A percentile compares a stretch with the other conserved stretches of the same genome.
Conservation (phyloP, 2,113 vertebrate species). For the Ancistrus triradiatus region DNA sequence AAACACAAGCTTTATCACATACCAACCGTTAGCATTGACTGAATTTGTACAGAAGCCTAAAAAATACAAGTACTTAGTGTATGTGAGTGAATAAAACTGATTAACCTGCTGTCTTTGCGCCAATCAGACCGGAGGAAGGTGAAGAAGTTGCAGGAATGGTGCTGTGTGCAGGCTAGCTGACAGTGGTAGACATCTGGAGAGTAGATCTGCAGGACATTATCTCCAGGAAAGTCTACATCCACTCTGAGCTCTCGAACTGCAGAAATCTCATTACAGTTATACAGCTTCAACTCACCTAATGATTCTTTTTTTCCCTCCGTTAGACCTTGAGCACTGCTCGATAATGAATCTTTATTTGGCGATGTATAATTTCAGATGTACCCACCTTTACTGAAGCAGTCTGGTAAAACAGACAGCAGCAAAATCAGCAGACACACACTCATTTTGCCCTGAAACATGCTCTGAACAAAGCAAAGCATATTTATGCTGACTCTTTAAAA, state of each 20-base stretch:
- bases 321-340: too few species aligned
- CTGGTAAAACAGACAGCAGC: conserved; percentile 4
- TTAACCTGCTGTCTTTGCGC: conserved; percentile 50
- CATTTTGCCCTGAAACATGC: conserved; percentile 10
- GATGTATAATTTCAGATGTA: neutral
- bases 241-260: conserved; percentile 15
- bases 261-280: neutral
- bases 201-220: conserved; percentile 45
- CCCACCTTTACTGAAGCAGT: conserved; percentile 3
- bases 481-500: too few species aligned
- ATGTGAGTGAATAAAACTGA: too few species aligned
- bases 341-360: too few species aligned
- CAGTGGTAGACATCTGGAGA: conserved; percentile 55
- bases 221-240: conserved; percentile 54
- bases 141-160: conserved; percentile 57
- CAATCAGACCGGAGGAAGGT: conserved; percentile 48
- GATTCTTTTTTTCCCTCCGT: too few species aligned
- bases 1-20: too few species aligned
- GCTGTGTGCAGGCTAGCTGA: conserved; percentile 58
- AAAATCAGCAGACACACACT: conserved; percentile 6
- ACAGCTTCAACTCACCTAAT: neutral
- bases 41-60: neutral
- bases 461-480: too few species aligned
- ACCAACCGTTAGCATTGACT: neutral
- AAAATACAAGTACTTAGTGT: neutral